These are phyloP conservation scores for Aleiodes alternator DNA, from an alignment of 2,888 invertebrate genomes.

Conservation along the genomic window DNA sequence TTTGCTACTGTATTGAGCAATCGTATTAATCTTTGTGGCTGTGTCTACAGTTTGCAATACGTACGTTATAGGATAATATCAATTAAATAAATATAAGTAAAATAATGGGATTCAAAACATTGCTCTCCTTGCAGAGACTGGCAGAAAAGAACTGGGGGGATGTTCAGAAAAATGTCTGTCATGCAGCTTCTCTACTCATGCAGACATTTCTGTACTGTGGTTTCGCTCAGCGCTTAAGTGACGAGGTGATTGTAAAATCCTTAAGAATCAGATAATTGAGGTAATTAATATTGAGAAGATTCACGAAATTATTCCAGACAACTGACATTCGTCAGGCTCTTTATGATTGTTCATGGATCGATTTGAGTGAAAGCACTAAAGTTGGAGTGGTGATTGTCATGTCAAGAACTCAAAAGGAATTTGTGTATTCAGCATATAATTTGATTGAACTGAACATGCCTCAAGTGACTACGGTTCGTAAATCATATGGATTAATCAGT, in stretches of 20 bases:
- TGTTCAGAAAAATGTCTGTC: too few relatives aligned
- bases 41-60: slow-evolving; percentile 14
- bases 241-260: not conserved
- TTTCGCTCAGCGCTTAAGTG: too few relatives aligned
- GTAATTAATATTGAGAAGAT: too few relatives aligned
- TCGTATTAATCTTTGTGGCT: slow-evolving; percentile 9
- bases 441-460: slow-evolving; percentile 21
- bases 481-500: too few relatives aligned
- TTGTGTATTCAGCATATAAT: slow-evolving; percentile 2
- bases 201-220: too few relatives aligned
- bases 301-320: not conserved
- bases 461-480: not conserved
- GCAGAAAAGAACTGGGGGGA: not conserved
- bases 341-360: slow-evolving; percentile 17
- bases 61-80: not conserved
- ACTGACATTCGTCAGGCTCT: slow-evolving; percentile 8
- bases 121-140: not conserved
- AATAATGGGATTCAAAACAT: too few relatives aligned
- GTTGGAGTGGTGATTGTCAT: not conserved
- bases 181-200: too few relatives aligned
- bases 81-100: too few relatives aligned
- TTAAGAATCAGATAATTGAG: not conserved
- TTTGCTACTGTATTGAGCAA: slow-evolving; percentile 10
- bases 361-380: not conserved
- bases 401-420: not conserved